These are phyloP conservation scores for Tenthredo mesomela DNA, from an alignment of 2,888 invertebrate genomes.

Conservation along the genomic window DNA sequence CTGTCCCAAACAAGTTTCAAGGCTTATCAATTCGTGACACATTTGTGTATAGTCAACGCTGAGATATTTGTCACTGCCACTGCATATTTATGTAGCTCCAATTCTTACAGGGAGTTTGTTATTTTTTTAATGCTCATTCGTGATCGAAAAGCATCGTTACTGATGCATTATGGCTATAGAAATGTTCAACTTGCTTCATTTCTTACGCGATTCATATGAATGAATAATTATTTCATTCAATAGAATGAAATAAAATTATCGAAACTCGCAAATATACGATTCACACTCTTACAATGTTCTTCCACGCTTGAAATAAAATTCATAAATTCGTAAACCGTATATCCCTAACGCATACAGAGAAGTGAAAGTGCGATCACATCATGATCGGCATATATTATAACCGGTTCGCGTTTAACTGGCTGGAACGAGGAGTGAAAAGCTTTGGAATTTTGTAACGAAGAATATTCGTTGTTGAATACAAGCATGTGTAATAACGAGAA, in stretches of 20 bases:
- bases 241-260: not conserved
- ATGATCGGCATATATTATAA: not conserved
- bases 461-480: not conserved
- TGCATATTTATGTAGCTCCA: not conserved
- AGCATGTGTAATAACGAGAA: not conserved
- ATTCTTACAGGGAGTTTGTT: not conserved
- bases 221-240: no score
- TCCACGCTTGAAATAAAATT: not conserved
- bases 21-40: not conserved
- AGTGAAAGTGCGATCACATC: conserved; percentile 1
- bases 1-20: not conserved
- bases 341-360: not conserved
- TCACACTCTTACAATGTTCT: not conserved
- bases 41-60: not conserved
- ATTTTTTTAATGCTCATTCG: not conserved
- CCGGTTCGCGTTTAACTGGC: not conserved
- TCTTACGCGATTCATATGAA: not conserved
- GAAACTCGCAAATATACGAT: not conserved
- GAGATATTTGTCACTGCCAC: not conserved
- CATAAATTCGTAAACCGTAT: not conserved
- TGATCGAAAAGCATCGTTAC: not conserved
- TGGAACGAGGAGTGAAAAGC: not conserved
- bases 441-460: not conserved
- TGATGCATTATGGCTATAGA: not conserved
- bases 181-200: not conserved